phyloP scores from a whole-genome alignment of 2,113 vertebrate species.

The Zosterops japonicus region DNA sequence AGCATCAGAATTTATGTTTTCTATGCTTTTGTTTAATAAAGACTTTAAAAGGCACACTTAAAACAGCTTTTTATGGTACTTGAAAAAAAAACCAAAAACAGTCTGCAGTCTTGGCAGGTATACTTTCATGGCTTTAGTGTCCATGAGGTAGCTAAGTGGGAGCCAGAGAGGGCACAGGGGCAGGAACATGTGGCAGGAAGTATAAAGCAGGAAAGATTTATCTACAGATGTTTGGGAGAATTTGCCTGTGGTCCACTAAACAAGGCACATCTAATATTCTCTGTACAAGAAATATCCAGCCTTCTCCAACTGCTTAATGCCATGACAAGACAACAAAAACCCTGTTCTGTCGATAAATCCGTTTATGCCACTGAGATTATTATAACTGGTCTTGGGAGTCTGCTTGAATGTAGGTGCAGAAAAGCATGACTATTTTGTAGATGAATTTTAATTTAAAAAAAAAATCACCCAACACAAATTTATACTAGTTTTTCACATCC shows the following conservation, averaged over 20 bases:
- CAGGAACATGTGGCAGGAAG: neutral
- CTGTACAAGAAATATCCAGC: neutral
- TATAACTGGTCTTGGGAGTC: neutral
- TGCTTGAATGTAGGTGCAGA: neutral
- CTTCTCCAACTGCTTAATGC: neutral
- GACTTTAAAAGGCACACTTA: neutral
- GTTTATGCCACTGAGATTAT: neutral
- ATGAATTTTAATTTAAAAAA: neutral
- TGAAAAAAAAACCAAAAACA: neutral
- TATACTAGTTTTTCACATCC: neutral
- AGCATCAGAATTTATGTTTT: neutral
- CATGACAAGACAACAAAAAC: neutral
- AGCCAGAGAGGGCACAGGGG: neutral
- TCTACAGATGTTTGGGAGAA: neutral
- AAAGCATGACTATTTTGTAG: neutral
- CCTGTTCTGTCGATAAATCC: neutral
- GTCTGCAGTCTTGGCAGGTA: neutral
- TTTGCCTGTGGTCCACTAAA: neutral
- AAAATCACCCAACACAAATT: neutral
- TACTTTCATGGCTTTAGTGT: neutral
- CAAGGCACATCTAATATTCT: neutral
- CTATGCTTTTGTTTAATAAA: neutral
- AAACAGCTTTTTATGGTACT: neutral
- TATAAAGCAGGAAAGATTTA: neutral
- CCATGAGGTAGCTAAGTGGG: neutral